Evolutionary conservation across 2,888 invertebrate species (phyloP), one percentile per base, ranked within the genome.

Genomic region (Cephus pygmeus): DNA sequence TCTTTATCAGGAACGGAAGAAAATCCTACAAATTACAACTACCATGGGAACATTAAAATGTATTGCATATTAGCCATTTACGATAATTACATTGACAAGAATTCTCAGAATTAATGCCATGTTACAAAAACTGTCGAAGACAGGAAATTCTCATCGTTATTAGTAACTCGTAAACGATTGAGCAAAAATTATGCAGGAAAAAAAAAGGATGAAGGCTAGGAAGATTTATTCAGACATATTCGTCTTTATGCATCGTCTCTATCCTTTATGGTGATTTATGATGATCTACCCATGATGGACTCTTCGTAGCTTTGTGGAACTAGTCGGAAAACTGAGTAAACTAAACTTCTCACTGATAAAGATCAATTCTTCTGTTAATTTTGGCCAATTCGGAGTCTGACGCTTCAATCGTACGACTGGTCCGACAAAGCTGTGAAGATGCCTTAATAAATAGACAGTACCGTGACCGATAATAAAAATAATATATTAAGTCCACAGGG

Each of bases 401-500:
- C 9, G 2, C 0, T 56, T 56, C 2, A 9, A 2, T 56, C 56
- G 56, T 56, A 23, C 9, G 56, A 56, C 9, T 9, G 2, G 23
- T 23, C 9, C 56, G 1, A 56, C 0, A 9, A 56, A 56, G 56
- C 56, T 3, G 23, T 9, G 23, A 40, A 15, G 23, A 12, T 71
- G 31, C 3, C 2, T 6, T 12, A 34, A 71, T 23, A 71, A 71
- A 34, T 30, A 23, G 6, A 71, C 33, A 71, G 31, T 15, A 34
- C 15, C 31, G 33, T 76, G 73, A 68, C 35, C 68, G 68, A 75
- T 78, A 73, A 34, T 77, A 75, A 77, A 77, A 77, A 77, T 71
- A 77, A 75, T 69, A 77, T 75, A 77, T 77, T 75, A 75, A 77
- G 36, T 77, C 69, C 69, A 77, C 75, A 71, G 75, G 69, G 33